Base-by-base conservation (phyloP, 2,113 vertebrate species). In the Dromas ardeola region DNA sequence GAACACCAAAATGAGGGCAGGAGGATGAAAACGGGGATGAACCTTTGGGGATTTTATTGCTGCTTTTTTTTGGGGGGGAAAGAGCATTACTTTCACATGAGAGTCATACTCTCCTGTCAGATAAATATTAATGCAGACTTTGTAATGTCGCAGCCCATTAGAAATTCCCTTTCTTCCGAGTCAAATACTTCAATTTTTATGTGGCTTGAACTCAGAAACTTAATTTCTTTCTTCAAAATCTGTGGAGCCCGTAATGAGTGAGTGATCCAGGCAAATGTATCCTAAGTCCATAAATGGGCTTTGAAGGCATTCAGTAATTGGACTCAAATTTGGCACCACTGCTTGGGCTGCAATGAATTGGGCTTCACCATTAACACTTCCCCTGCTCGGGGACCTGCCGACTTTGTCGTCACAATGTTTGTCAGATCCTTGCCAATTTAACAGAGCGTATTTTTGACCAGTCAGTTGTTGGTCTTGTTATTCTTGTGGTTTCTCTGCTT, bases 351-450 rank as follows among this genome's bases (percentile, higher is more conserved):
- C 38, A 10, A 0, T 15, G 18, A 0, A 11, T 25, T 53, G 84
- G 78, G 21, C 32, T 40, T 13, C 13, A 12, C 66, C 47, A 4
- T 30, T 2, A 32, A 4, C 8, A 1, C 45, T 21, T 15, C 1
- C 59, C 0, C 36, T 38, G 72, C 53, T 73, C 63, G 5, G 78
- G 62, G 25, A 12, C 42, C 30, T 15, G n/a, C 84, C 43, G 21
- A 3, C 25, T 49, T 74, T 4, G 11, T 14, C 1, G 0, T 2
- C 9, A 0, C 1, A 1, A 1, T 4, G 40, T 36, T 10, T 11
- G 49, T 25, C 42, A 71, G 25, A 3, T 4, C 0, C 15, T n/a
- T 40, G 25, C 18, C 32, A 0, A 43, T 38, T 30, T 6, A 36
- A 2, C 56, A 32, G 23, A 15, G 42, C 3, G 1, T 7, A 16